These are phyloP conservation scores for Dinocampus coccinellae DNA, from an alignment of 2,888 invertebrate genomes.

Conservation along the genomic window DNA sequence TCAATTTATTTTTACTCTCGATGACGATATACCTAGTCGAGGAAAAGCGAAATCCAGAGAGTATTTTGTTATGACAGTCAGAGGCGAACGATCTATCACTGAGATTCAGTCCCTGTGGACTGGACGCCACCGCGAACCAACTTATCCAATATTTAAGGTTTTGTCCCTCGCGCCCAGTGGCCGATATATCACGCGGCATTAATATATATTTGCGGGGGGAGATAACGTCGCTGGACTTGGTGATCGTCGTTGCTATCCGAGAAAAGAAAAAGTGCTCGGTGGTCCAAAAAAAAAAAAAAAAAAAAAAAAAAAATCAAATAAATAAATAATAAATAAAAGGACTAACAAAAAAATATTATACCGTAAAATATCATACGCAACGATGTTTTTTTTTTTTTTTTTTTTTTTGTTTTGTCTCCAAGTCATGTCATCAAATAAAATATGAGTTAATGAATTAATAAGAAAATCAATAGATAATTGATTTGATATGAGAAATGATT, in stretches of 20 bases:
- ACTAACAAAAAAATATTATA: too few species aligned
- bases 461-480: background rate
- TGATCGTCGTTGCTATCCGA: constrained; percentile 4
- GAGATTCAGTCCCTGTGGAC: constrained; percentile 66
- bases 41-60: constrained; percentile 2
- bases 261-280: constrained; percentile 21
- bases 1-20: background rate
- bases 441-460: background rate
- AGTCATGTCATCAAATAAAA: background rate
- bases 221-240: constrained; percentile 55
- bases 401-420: too few species aligned
- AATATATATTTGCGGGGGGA: constrained; percentile 69
- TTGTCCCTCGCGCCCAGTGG: constrained; percentile 65
- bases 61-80: constrained; percentile 69
- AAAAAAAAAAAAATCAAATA: too few species aligned
- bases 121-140: constrained; percentile 57
- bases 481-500: background rate
- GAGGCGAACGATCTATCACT: constrained; percentile 66
- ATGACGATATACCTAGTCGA: background rate
- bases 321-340: too few species aligned
- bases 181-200: constrained; percentile 69
- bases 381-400: too few species aligned
- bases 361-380: too few species aligned
- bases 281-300: background rate
- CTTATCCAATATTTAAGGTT: constrained; percentile 70